These are phyloP conservation scores for Bos javanicus DNA, from an alignment of 2,113 vertebrate species.

Conservation along the genomic window DNA sequence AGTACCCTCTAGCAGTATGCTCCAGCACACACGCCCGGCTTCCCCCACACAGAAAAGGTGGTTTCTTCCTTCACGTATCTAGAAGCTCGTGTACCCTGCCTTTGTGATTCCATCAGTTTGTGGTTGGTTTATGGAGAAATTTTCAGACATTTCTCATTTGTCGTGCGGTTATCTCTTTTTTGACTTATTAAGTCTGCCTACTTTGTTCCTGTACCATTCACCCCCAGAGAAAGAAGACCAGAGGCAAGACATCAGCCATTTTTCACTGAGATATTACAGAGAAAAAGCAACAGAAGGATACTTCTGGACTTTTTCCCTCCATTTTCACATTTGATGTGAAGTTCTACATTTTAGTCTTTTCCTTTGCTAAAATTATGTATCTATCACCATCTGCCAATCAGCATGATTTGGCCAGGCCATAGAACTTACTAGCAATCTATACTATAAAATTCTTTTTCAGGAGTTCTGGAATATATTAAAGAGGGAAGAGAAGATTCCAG, in stretches of 20 bases:
- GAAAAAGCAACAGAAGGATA: neutral
- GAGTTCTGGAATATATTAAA: neutral
- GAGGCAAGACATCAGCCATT: neutral
- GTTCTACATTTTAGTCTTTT: neutral
- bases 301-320: neutral
- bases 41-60: neutral
- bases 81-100: neutral
- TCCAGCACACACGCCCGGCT: accelerated
- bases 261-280: neutral
- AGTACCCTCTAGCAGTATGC: neutral
- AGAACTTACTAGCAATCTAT: neutral
- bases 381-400: neutral
- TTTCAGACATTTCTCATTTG: neutral
- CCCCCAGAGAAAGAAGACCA: neutral
- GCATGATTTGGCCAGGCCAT: neutral
- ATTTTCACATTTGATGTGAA: neutral
- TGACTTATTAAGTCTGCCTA: neutral
- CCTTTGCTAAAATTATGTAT: neutral
- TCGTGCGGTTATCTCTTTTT: neutral
- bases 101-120: neutral
- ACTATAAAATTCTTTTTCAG: neutral
- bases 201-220: neutral
- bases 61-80: neutral
- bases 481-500: neutral
- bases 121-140: neutral